A percentile compares a stretch with the other conserved stretches of the same genome.
phyloP scores from a whole-genome alignment of 2,888 invertebrate genomes.

The Cephus spinipes region DNA sequence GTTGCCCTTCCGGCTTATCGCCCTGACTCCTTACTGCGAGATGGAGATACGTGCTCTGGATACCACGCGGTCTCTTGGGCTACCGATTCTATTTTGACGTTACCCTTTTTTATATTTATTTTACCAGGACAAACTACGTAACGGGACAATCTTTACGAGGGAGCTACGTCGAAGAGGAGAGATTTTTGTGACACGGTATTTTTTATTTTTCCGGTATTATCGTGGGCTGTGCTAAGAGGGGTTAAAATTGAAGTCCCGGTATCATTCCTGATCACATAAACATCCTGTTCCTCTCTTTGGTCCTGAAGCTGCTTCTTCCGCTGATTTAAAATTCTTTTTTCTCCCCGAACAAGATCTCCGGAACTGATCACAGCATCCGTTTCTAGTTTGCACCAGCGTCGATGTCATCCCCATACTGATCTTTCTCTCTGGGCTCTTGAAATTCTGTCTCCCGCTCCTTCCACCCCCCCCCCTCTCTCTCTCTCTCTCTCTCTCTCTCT shows the following conservation, averaged over 20 bases:
- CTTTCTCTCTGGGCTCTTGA: neutral
- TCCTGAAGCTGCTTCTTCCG: neutral
- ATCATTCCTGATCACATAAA: neutral
- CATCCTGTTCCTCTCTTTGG: neutral
- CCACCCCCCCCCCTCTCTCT: neutral
- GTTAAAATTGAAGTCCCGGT: neutral
- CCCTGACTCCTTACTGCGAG: neutral
- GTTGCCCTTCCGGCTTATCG: constrained; percentile 14
- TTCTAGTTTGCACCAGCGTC: neutral
- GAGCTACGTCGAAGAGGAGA: neutral
- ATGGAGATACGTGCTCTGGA: neutral
- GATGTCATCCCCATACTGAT: constrained; percentile 4
- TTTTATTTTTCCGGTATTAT: neutral
- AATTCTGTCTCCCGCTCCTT: neutral
- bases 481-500: neutral
- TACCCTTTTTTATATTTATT: neutral
- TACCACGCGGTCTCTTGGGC: neutral
- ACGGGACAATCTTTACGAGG: neutral
- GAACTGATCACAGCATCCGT: neutral
- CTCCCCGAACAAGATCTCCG: neutral
- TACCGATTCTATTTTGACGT: neutral
- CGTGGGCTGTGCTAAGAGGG: neutral
- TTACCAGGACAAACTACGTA: neutral
- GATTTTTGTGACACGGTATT: neutral
- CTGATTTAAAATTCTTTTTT: neutral